Percentiles rank a stretch among this genome's conserved stretches.
These are phyloP conservation scores for Corvus hawaiiensis DNA, from an alignment of 2,113 vertebrate species.

Conservation along the genomic window DNA sequence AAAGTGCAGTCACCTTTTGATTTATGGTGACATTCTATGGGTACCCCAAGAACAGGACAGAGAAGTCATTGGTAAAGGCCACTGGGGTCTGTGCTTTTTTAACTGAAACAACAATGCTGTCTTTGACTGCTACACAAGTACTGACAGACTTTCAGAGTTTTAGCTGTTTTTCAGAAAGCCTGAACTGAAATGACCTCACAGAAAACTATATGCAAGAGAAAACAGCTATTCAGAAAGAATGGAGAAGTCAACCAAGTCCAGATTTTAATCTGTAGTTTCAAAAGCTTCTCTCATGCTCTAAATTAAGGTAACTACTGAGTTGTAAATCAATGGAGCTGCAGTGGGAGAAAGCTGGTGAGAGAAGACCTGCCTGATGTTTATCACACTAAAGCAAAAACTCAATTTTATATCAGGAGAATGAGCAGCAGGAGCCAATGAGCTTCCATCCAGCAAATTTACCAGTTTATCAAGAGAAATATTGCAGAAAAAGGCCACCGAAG, in stretches of 20 bases:
- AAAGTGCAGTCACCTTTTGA: background rate
- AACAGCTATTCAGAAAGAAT: constrained; percentile 18
- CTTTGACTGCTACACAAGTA: constrained; percentile 1
- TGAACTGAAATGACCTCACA: constrained; percentile 6
- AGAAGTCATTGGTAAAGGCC: background rate
- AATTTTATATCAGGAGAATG: background rate
- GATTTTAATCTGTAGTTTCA: background rate
- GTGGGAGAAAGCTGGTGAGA: background rate
- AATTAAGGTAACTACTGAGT: background rate
- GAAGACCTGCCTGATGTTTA: background rate
- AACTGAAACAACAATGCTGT: background rate
- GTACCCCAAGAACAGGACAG: background rate
- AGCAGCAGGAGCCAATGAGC: background rate
- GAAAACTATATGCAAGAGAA: constrained; percentile 1
- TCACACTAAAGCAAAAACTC: background rate
- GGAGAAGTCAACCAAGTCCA: background rate
- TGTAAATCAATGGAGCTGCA: background rate
- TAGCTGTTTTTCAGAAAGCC: background rate
- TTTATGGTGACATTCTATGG: background rate
- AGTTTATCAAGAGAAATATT: background rate
- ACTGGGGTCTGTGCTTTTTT: background rate
- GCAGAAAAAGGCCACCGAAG: background rate
- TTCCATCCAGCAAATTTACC: background rate
- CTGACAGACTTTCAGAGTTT: background rate
- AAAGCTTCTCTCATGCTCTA: background rate